These are phyloP conservation scores for Aselliscus stoliczkanus DNA, from an alignment of 2,797 vertebrate species.

Conservation along the genomic window DNA sequence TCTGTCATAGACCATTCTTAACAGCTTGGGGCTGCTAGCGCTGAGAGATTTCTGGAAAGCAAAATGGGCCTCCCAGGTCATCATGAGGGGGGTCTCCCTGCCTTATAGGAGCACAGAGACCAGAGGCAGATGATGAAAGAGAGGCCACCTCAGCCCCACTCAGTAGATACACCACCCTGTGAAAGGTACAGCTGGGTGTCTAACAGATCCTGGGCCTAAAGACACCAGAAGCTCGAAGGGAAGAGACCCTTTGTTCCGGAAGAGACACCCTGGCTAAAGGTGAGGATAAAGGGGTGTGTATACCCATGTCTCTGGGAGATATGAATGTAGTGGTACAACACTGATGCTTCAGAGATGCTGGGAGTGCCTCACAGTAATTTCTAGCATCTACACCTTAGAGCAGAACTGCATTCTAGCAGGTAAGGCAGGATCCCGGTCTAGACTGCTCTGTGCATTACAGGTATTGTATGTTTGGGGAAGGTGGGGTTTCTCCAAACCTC, in stretches of 20 bases:
- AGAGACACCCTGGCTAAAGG: not conserved
- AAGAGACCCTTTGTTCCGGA: not conserved
- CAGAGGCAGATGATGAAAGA: not conserved
- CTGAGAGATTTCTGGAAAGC: not conserved
- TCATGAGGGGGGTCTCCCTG: not conserved
- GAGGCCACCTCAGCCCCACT: rapidly evolving
- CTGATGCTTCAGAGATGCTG: not conserved
- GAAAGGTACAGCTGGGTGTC: not conserved
- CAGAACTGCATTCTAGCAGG: not conserved
- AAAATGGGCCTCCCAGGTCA: not conserved
- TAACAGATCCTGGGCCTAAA: not conserved
- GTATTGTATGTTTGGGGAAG: not conserved
- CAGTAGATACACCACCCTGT: not conserved
- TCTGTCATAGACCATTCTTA: rapidly evolving
- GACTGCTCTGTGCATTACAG: not conserved
- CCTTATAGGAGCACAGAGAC: not conserved
- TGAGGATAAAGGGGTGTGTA: not conserved
- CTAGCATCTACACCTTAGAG: rapidly evolving
- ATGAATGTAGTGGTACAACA: not conserved
- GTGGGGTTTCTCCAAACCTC: not conserved
- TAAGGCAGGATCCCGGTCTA: too few relatives aligned
- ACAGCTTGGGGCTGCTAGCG: rapidly evolving
- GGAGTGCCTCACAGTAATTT: not conserved
- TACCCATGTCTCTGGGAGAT: not conserved
- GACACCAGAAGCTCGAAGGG: not conserved